These are phyloP conservation scores for Acanthoscelides obtectus DNA, from an alignment of 2,888 invertebrate species.

Conservation along the genomic window DNA sequence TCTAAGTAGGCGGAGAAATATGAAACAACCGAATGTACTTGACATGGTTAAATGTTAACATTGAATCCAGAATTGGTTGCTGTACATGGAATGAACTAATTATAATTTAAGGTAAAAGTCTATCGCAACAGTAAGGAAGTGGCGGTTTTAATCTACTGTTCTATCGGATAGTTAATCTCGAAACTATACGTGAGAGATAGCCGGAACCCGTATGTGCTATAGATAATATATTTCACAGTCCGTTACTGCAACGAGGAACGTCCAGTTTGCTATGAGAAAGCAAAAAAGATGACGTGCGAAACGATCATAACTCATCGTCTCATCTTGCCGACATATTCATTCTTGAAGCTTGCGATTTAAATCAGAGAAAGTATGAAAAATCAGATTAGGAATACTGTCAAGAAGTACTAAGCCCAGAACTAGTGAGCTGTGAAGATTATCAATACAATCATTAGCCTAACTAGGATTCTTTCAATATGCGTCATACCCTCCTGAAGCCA, in stretches of 20 bases:
- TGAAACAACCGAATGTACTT: not conserved
- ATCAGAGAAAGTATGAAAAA: not conserved
- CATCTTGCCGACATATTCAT: not conserved
- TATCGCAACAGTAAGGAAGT: not conserved
- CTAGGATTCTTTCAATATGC: no score
- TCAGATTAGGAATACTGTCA: no score
- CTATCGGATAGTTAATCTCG: not conserved
- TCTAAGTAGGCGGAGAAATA: not conserved
- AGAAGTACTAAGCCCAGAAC: no score
- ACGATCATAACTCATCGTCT: not conserved
- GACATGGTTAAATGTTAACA: not conserved
- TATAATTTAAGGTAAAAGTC: not conserved
- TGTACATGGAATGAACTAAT: not conserved
- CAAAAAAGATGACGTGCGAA: not conserved
- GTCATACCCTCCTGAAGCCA: no score
- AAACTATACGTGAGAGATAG: not conserved
- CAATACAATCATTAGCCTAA: no score
- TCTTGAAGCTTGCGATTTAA: not conserved
- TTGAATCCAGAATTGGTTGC: not conserved
- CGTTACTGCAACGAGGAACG: not conserved
- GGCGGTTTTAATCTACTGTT: not conserved
- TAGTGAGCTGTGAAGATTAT: no score
- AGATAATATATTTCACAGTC: not conserved
- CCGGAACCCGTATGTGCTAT: not conserved
- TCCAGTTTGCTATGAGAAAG: not conserved